Evolutionary conservation across 2,888 invertebrate species (phyloP), one percentile per base, ranked within the genome.

Genomic region (Xestia xanthographa): DNA sequence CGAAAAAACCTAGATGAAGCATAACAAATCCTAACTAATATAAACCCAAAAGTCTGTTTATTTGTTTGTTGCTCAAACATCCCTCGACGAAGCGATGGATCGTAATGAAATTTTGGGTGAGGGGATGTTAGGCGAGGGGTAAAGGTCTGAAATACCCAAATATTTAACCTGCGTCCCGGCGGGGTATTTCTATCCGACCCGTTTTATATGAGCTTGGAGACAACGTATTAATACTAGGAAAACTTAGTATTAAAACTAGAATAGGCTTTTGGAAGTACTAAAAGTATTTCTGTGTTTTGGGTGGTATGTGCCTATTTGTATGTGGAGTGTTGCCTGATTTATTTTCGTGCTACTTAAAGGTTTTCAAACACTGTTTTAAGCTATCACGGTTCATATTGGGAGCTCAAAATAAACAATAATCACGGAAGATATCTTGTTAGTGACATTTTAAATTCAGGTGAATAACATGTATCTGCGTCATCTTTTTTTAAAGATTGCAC

Each of bases 51-150:
- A 85, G 73, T 82, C 73, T 85, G 83, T 83, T 82, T 85, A 82
- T 85, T 85, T 83, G 83, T 83, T 85, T 85, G 83, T 85, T 83
- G 76, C 82, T 76, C 85, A 83, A 83, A 83, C 83, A 83, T 82
- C 83, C 71, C 85, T 62, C 62, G 77, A 43, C 85, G 82, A 85
- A 69, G 86, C 86, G 74, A 78, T 83, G 83, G 83, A 82, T 85
- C 71, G 83, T 83, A 83, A 83, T 83, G 83, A 83, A 83, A 83
- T 83, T 83, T 82, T 72, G 73, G 86, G 82, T 62, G 82, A 62
- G 82, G 76, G 72, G 70, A 80, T 84, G 80, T 82, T 14, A 45
- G 53, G 34, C 60, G 60, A 8, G 38, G 50, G 56, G 34, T 53
- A 72, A 48, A 60, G 85, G 72, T 73, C 72, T 77, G 67, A 58